A percentile compares a stretch with the other conserved stretches of the same genome.
These are phyloP conservation scores for Polylopha cassiicola DNA, from an alignment of 2,888 invertebrate species.

Conservation along the genomic window DNA sequence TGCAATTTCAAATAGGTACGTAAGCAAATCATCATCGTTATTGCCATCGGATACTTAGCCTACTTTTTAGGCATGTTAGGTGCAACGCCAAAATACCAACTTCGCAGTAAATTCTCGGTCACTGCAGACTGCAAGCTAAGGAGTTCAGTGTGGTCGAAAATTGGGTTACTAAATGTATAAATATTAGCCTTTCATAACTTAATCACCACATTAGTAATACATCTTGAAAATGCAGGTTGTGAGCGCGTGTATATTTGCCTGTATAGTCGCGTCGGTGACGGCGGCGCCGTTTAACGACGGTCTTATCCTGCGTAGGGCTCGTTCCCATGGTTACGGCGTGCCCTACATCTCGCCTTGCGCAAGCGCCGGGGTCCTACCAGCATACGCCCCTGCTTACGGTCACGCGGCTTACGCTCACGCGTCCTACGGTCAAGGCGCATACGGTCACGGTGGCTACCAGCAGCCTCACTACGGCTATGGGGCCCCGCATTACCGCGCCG, in stretches of 20 bases:
- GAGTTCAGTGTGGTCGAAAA: constrained; percentile 34
- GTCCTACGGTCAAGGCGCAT: constrained; percentile 10
- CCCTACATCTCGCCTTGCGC: constrained; percentile 45
- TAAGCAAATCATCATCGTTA: too few species aligned
- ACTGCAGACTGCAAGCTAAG: constrained; percentile 43
- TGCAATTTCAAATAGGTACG: too few species aligned
- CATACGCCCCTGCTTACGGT: constrained; percentile 16
- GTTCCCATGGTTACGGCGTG: constrained; percentile 32
- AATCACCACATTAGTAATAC: constrained; percentile 37
- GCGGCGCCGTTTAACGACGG: constrained; percentile 34
- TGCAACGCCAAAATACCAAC: constrained; percentile 26
- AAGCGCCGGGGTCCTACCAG: constrained; percentile 32
- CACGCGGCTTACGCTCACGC: constrained; percentile 9
- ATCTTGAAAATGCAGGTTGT: constrained; percentile 47
- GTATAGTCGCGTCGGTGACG: constrained; percentile 33
- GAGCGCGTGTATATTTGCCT: constrained; percentile 34
- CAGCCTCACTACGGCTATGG: constrained; percentile 33
- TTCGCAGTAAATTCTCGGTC: constrained; percentile 49
- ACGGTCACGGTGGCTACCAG: constrained; percentile 17
- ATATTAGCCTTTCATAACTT: constrained; percentile 43
- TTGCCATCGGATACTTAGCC: constrained; percentile 2
- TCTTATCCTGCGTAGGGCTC: constrained; percentile 36
- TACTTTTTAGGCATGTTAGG: constrained; percentile 2
- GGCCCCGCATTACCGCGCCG: constrained; percentile 42
- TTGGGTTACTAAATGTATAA: constrained; percentile 45